Percentiles rank a stretch among this genome's conserved stretches.
Evolutionary conservation across 2,797 vertebrate species (phyloP).

Genomic region (Morus bassanus): DNA sequence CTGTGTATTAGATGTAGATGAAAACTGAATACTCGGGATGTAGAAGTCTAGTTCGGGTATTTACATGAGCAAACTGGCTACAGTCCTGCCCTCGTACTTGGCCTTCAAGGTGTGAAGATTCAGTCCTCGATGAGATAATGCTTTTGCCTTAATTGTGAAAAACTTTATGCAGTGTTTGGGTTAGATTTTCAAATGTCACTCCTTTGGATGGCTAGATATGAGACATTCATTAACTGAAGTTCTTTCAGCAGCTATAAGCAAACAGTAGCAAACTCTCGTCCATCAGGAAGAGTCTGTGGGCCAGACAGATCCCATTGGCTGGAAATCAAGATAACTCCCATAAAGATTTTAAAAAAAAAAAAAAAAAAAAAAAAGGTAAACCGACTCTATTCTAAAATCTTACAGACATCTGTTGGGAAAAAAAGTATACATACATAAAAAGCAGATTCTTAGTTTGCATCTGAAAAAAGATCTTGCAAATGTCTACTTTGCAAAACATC

Average conservation of each 20-base stretch:
- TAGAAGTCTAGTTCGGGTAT: background rate
- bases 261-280: constrained; percentile 45
- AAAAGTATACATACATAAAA: background rate
- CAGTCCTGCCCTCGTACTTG: background rate
- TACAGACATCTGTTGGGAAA: constrained; percentile 27
- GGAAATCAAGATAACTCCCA: constrained; percentile 32
- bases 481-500: background rate
- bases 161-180: background rate
- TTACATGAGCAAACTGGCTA: background rate
- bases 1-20: background rate
- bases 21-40: background rate
- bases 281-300: constrained; percentile 7
- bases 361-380: background rate
- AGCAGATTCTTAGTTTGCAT: background rate
- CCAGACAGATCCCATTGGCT: constrained; percentile 19
- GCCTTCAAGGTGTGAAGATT: background rate
- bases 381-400: background rate
- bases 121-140: background rate
- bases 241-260: constrained; percentile 51
- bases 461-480: background rate
- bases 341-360: background rate
- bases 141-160: background rate
- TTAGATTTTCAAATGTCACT: background rate
- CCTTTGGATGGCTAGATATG: background rate
- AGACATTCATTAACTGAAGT: constrained; percentile 21